These are phyloP conservation scores for Elephantulus edwardii DNA, from an alignment of 2,113 vertebrate species.

Conservation along the genomic window DNA sequence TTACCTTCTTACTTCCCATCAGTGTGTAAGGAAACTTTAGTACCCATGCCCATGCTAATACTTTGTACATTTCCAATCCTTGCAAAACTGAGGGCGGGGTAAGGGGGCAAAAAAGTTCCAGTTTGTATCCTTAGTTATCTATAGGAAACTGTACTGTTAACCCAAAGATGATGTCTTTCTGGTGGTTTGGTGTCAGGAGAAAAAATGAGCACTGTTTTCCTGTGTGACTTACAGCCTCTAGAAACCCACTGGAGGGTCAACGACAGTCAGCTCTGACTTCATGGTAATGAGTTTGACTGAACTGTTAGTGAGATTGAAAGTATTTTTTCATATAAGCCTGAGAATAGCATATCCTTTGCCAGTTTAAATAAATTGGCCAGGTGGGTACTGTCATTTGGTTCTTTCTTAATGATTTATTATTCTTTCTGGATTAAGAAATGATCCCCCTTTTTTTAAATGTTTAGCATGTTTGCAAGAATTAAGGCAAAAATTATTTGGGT, in stretches of 20 bases:
- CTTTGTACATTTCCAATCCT: not conserved
- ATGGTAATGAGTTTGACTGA: too few species aligned
- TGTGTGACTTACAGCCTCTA: too few species aligned
- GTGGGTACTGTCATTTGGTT: not conserved
- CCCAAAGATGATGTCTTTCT: too few species aligned
- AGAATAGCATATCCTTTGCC: not conserved
- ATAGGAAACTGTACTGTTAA: too few species aligned
- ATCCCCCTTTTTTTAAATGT: conserved; percentile 33
- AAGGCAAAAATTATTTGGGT: conserved; percentile 43
- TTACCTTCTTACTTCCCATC: not conserved
- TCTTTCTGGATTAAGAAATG: conserved; percentile 14
- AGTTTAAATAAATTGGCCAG: not conserved
- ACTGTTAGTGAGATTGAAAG: too few species aligned
- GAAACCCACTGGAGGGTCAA: too few species aligned
- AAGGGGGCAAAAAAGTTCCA: too few species aligned
- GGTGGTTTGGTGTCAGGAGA: too few species aligned
- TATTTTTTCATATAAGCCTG: not conserved
- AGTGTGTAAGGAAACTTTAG: not conserved
- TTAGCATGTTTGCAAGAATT: conserved; percentile 47
- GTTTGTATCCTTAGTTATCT: too few species aligned
- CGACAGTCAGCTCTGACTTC: too few species aligned
- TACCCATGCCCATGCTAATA: not conserved
- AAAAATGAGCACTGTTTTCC: too few species aligned
- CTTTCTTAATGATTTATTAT: not conserved
- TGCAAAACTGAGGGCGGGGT: not conserved